Conservation (phyloP, 2,888 invertebrate genomes). For the Isoperla grammatica region DNA sequence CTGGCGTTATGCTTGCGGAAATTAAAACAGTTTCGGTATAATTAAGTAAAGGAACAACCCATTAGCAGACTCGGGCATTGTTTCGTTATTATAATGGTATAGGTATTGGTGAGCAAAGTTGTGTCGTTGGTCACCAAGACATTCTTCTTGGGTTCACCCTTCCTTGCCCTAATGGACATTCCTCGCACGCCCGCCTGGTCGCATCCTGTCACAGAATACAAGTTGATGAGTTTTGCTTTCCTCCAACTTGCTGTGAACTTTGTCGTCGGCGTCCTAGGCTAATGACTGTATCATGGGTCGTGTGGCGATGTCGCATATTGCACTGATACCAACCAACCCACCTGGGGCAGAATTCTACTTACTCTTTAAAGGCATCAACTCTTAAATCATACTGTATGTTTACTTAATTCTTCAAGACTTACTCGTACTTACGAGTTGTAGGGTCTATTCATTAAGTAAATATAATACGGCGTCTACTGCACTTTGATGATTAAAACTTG, state of each 20-base stretch:
- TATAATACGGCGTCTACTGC: slow-evolving; percentile 9
- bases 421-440: too few species aligned
- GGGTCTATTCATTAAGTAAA: slow-evolving; percentile 3
- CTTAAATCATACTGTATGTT: too few species aligned
- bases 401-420: too few species aligned
- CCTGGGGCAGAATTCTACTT: neutral
- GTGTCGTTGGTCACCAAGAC: slow-evolving; percentile 11
- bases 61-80: neutral
- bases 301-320: slow-evolving; percentile 4
- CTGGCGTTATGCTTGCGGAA: slow-evolving; percentile 1
- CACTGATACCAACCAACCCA: neutral
- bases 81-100: slow-evolving; percentile 6
- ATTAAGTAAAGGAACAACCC: neutral
- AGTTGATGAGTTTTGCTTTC: slow-evolving; percentile 21
- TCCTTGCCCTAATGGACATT: slow-evolving; percentile 12
- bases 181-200: slow-evolving; percentile 19
- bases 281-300: slow-evolving; percentile 24
- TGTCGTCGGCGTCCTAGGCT: slow-evolving; percentile 8
- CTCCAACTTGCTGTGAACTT: slow-evolving; percentile 10
- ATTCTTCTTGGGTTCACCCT: slow-evolving; percentile 14
- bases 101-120: slow-evolving; percentile 10
- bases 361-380: too few species aligned
- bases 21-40: slow-evolving; percentile 7
- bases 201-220: slow-evolving; percentile 25
- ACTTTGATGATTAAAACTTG: slow-evolving; percentile 19